phyloP scores from a whole-genome alignment of 2,113 vertebrate species.

The Syngnathoides biaculeatus region DNA sequence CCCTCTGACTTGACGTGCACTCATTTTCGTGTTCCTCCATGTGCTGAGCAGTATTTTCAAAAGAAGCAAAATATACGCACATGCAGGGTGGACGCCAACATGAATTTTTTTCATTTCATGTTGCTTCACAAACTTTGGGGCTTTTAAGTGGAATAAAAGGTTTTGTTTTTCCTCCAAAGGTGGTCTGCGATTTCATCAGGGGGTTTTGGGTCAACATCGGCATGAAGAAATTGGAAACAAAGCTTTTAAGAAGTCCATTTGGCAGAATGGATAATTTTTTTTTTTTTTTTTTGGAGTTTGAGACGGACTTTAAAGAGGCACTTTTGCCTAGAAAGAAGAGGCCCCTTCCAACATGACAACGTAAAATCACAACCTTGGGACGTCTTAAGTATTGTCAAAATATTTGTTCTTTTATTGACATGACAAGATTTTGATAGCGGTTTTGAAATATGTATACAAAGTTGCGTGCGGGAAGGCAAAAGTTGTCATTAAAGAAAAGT shows the following conservation, averaged over 20 bases:
- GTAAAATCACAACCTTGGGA: too few species aligned
- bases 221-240: not conserved
- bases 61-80: not conserved
- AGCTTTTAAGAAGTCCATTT: not conserved
- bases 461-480: not conserved
- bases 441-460: not conserved
- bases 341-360: too few species aligned
- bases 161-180: not conserved
- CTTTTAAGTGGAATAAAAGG: slow-evolving; percentile 1
- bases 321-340: too few species aligned
- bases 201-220: not conserved
- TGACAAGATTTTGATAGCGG: not conserved
- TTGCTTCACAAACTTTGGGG: not conserved
- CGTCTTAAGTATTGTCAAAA: too few species aligned
- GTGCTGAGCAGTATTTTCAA: not conserved
- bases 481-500: slow-evolving; percentile 64
- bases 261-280: too few species aligned
- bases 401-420: too few species aligned
- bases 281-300: too few species aligned
- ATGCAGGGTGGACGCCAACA: not conserved
- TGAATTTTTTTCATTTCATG: not conserved
- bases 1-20: not conserved
- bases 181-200: not conserved
- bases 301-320: too few species aligned
- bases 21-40: not conserved